Base-by-base conservation (phyloP, 2,888 invertebrate genomes). In the Amiota communis region DNA sequence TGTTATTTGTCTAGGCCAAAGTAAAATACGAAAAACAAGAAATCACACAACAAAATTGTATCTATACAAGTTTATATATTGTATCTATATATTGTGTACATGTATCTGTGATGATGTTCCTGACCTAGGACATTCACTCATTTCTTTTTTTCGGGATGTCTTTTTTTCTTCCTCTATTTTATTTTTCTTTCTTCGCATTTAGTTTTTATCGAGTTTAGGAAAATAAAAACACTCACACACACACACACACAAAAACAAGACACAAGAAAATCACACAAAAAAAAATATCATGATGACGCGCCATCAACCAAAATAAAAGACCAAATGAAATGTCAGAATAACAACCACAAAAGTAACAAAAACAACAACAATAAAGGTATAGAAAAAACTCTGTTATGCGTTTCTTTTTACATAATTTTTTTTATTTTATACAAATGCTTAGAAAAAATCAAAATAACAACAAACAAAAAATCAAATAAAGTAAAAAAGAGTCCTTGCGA, bases 1-100 rank as follows among this genome's bases (percentile, higher is more conserved):
- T 76, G 76, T 73, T 71, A 59, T 36, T 53, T 75, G 46, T 70
- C 17, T 69, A n/a, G 57, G 69, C 48, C 63, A 53, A 53, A 36
- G 36, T 23, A 17, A 63, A 71, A 71, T 51, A 70, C 20, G 57
- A 48, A 70, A 61, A 61, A 51, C 49, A 49, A 9, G 17, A 12
- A 47, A 9, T 23, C 11, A 59, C 36, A 53, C 12, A 53, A 20
- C 20, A 20, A 8, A 47, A 51, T 59, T 11, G 59, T 20, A 36
- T 36, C 36, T 6, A 6, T 36, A 36, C 36, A 36, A 36, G 36
- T 36, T 6, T 36, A 36, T 36, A 36, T 36, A 36, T 4, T 36
- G 6, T 2, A 36, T 36, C 2, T 2, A 36, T 36, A 20, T 59
- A 13, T 15, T 17, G 20, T 59, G 57, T 59, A 17, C 4, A 17